Evolutionary conservation across 1,140 invertebrate species (phyloP), one percentile per base, ranked within the genome.

Genomic region (Elymnias hypermnestra): DNA sequence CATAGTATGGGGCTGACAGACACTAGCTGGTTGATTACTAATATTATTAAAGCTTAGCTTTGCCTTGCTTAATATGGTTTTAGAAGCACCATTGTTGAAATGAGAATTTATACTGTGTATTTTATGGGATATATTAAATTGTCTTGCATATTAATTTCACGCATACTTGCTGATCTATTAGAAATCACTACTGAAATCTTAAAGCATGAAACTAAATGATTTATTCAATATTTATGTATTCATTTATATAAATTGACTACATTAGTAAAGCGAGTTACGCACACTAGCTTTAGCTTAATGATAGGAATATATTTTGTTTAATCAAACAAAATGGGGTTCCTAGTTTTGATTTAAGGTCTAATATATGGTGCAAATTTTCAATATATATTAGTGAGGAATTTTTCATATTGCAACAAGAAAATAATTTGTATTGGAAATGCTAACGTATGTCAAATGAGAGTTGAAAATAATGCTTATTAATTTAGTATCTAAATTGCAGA

Each of bases 1-100:
- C 70, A 70, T 79, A 69, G 69, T 79, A 69, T 71, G 70, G 72
- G 73, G 68, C 79, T 81, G 75, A 73, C 50, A 72, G 57, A 68
- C 31, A 62, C 40, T 60, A 58, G 69, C 71, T 77, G 70, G 71
- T 83, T 75, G 58, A 64, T 63, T 56, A 72, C 64, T 73, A 76
- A 72, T 73, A 50, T 57, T 53, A 57, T 63, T 71, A 68, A 57
- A 57, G 70, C 75, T 83, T 77, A 18, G 53, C 39, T 48, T 21
- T 4, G 54, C 54, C 43, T 62, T 61, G 70, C 70, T 75, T 64
- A 18, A 40, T 53, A 53, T 56, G 23, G 38, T 19, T 63, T 45
- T 43, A 38, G 13, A 31, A 3, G 22, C 41, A 58, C 38, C 9
- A 9, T 26, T 37, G n/a, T n/a, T n/a, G n/a, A n/a, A n/a, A n/a